Evolutionary conservation across 2,797 vertebrate genomes (phyloP).

Genomic region (Hylomyscus alleni): DNA sequence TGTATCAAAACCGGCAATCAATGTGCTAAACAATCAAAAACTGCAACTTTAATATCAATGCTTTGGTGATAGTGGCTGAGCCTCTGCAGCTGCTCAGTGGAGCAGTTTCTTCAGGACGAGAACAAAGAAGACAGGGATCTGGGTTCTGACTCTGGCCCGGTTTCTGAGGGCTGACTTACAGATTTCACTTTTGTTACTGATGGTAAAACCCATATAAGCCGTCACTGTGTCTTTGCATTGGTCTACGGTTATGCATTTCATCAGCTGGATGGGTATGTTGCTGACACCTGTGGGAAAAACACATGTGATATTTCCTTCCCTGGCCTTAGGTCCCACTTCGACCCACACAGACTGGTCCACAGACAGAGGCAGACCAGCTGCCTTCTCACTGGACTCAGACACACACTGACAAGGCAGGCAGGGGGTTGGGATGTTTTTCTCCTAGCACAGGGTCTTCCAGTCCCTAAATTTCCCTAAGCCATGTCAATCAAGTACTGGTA

Average conservation of each 20-base stretch:
- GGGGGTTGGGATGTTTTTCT: background rate
- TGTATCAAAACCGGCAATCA: background rate
- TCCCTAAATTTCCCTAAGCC: background rate
- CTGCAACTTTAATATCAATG: slow-evolving; percentile 70
- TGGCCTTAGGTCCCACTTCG: background rate
- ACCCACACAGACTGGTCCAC: background rate
- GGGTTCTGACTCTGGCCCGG: background rate
- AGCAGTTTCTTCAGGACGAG: slow-evolving; percentile 69
- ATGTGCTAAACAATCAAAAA: background rate
- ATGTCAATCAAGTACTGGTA: background rate
- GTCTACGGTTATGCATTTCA: slow-evolving; percentile 57
- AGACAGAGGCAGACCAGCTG: background rate
- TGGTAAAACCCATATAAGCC: slow-evolving; percentile 64
- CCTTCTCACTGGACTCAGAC: background rate
- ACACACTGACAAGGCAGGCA: background rate
- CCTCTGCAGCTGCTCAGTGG: slow-evolving; percentile 30
- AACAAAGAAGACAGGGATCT: slow-evolving; percentile 29
- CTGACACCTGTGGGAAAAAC: slow-evolving; percentile 45
- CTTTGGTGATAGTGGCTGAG: background rate
- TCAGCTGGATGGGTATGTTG: slow-evolving; percentile 62
- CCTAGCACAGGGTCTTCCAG: background rate
- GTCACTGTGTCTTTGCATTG: slow-evolving; percentile 62
- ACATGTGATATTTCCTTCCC: background rate
- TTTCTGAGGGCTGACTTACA: slow-evolving; percentile 60
- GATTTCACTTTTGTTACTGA: slow-evolving; percentile 34